Percentiles rank a stretch among this genome's conserved stretches.
These are phyloP conservation scores for Saccostrea cuccullata DNA, from an alignment of 1,140 invertebrate genomes.

Conservation along the genomic window DNA sequence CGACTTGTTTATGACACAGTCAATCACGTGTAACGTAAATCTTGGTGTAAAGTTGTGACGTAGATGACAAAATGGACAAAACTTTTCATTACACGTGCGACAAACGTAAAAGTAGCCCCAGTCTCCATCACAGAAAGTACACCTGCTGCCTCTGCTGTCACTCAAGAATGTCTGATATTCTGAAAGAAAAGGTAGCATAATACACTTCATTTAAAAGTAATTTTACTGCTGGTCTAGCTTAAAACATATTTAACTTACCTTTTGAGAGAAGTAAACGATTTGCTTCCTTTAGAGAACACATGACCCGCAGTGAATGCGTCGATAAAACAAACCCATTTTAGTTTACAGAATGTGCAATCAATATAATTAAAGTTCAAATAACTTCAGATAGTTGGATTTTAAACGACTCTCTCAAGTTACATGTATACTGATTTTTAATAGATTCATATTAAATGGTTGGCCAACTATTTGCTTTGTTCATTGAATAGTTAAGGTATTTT, in stretches of 20 bases:
- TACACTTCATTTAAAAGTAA: neutral
- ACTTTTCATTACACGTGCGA: neutral
- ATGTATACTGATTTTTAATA: neutral
- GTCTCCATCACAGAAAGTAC: neutral
- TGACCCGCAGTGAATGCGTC: neutral
- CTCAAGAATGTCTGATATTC: neutral
- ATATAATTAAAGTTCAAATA: neutral
- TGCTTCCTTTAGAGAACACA: conserved; percentile 3
- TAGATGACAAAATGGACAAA: conserved; percentile 1
- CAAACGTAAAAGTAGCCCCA: neutral
- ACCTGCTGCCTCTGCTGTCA: neutral
- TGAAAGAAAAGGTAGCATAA: neutral
- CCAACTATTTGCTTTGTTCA: neutral
- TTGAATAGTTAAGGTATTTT: neutral
- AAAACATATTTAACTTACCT: neutral
- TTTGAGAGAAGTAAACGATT: neutral
- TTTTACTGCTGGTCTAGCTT: neutral
- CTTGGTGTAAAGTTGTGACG: neutral
- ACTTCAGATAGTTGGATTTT: conserved; percentile 2
- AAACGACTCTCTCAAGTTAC: neutral
- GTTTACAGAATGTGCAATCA: neutral
- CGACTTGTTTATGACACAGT: neutral
- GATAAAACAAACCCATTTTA: conserved; percentile 5
- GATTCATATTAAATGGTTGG: neutral
- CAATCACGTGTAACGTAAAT: conserved; percentile 4